These are phyloP conservation scores for Salarias fasciatus DNA, from an alignment of 2,797 vertebrate genomes.

Conservation along the genomic window DNA sequence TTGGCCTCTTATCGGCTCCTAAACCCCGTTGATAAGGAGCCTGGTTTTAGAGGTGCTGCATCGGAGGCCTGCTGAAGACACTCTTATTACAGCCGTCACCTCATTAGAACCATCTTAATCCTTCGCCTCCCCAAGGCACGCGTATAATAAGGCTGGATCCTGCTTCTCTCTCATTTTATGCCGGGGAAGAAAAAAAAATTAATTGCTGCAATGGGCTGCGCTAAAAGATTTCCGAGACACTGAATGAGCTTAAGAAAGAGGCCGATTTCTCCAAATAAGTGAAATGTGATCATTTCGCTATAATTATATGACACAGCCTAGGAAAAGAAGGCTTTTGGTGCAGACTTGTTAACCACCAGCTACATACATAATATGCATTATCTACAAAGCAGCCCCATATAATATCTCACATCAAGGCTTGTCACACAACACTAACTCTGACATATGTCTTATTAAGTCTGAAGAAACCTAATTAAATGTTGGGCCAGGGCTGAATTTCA, in stretches of 20 bases:
- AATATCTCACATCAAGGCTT: slow-evolving; percentile 75
- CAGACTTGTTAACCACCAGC: slow-evolving; percentile 54
- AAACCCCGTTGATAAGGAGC: slow-evolving; percentile 79
- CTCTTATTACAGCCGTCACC: slow-evolving; percentile 86
- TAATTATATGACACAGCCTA: slow-evolving; percentile 33
- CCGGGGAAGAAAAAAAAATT: slow-evolving; percentile 68
- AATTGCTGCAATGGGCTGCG: slow-evolving; percentile 79
- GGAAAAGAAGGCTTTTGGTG: slow-evolving; percentile 35
- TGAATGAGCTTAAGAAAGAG: slow-evolving; percentile 65
- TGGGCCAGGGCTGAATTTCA: slow-evolving; percentile 72
- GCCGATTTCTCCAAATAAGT: slow-evolving; percentile 41
- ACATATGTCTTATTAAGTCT: slow-evolving; percentile 79
- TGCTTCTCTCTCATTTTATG: slow-evolving; percentile 81
- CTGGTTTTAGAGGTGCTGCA: slow-evolving; percentile 72
- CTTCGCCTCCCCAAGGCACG: slow-evolving; percentile 79
- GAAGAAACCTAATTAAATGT: slow-evolving; percentile 79
- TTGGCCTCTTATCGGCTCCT: slow-evolving; percentile 70
- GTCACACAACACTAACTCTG: slow-evolving; percentile 78
- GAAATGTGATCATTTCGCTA: slow-evolving; percentile 46
- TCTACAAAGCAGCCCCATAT: slow-evolving; percentile 65
- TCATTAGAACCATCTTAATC: slow-evolving; percentile 87
- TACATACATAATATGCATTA: slow-evolving; percentile 68
- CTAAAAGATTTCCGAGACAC: slow-evolving; percentile 70
- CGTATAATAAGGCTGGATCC: slow-evolving; percentile 82
- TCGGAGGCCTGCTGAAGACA: slow-evolving; percentile 79